Evolutionary conservation across 2,113 vertebrate genomes (phyloP).

Genomic region (Delphinus delphis): DNA sequence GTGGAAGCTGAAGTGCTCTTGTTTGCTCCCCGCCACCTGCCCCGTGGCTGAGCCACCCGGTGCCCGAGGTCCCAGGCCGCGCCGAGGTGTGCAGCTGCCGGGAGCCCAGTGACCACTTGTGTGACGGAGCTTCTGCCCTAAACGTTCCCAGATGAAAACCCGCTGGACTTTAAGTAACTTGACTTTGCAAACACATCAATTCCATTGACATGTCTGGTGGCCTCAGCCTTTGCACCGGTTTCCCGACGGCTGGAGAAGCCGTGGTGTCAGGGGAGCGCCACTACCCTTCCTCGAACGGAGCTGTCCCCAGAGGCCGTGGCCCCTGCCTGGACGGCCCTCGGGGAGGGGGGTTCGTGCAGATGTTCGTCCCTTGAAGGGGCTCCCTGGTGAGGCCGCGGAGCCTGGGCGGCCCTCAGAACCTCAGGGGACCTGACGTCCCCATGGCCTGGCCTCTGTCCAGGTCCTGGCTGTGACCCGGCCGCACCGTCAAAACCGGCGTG

Average conservation of each 20-base stretch:
- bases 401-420: not conserved
- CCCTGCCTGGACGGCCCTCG: not conserved
- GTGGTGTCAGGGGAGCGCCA: not conserved
- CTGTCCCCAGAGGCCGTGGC: not conserved
- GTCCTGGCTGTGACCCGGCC: no score
- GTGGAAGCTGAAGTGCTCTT: not conserved
- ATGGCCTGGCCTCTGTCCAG: not conserved
- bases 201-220: accelerated
- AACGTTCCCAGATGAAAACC: no score
- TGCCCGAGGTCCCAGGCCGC: no score
- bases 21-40: not conserved
- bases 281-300: not conserved
- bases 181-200: not conserved
- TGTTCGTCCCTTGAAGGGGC: not conserved
- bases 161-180: not conserved
- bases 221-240: no score
- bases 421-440: accelerated
- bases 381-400: not conserved
- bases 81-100: no score
- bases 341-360: not conserved
- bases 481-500: accelerated
- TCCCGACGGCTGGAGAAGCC: not conserved
- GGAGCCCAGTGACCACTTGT: no score
- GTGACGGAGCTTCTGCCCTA: not conserved
- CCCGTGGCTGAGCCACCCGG: no score